A percentile compares a stretch with the other conserved stretches of the same genome.
phyloP scores from a whole-genome alignment of 2,797 vertebrate species.

The Sebastes iracundus region DNA sequence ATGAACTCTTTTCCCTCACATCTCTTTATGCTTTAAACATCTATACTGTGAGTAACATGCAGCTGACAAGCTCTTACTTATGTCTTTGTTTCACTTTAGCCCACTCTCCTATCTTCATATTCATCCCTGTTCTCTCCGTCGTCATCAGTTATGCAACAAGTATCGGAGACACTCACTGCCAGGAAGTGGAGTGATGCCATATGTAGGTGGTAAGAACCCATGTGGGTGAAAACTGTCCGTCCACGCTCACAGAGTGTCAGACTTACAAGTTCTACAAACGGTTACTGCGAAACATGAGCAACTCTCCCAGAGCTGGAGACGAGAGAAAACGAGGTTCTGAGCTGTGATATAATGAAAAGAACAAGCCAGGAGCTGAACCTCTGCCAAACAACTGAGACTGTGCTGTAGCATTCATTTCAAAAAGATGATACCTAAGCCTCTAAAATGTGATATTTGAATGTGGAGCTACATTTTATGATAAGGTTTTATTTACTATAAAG shows the following conservation, averaged over 20 bases:
- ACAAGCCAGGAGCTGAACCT: conserved; percentile 8
- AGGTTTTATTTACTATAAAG: neutral
- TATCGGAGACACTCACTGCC: conserved; percentile 42
- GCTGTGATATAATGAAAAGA: conserved; percentile 48
- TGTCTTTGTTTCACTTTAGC: conserved; percentile 47
- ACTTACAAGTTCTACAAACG: conserved; percentile 46
- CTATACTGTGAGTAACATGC: conserved; percentile 1
- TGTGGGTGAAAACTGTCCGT: conserved; percentile 64
- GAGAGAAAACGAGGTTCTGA: conserved; percentile 25
- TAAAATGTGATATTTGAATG: neutral
- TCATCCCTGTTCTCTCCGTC: conserved; percentile 44
- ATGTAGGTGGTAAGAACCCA: conserved; percentile 61
- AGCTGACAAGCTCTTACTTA: conserved; percentile 13
- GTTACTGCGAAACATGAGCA: conserved; percentile 35
- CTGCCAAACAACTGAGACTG: neutral
- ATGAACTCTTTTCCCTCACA: neutral
- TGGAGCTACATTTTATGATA: neutral
- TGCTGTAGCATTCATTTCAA: neutral
- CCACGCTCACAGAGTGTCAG: conserved; percentile 49
- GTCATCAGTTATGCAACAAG: conserved; percentile 70
- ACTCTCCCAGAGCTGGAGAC: conserved; percentile 22
- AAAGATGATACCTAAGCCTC: neutral
- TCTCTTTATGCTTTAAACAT: conserved; percentile 7
- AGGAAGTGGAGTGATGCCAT: conserved; percentile 59
- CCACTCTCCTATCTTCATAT: conserved; percentile 52